phyloP scores from a whole-genome alignment of 2,113 vertebrate species.

The Myiagra hebetior region DNA sequence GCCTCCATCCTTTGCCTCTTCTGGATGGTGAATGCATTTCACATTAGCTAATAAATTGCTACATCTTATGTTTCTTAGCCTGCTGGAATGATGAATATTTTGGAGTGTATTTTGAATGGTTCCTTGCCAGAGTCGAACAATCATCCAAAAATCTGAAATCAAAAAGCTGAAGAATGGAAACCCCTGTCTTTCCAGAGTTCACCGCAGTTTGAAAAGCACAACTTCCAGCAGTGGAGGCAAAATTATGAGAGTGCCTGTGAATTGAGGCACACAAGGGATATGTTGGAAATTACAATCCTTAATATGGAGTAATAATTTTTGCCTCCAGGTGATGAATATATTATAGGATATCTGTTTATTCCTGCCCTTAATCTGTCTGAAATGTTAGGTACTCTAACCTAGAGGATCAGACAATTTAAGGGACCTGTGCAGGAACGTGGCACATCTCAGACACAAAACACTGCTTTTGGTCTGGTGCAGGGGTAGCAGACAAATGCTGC shows the following conservation, averaged over 20 bases:
- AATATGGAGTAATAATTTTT: not conserved
- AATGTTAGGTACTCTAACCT: not conserved
- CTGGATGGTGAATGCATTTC: not conserved
- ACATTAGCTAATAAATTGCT: slow-evolving; percentile 65
- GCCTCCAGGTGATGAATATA: not conserved
- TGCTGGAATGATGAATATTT: slow-evolving; percentile 67
- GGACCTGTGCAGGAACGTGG: rapidly evolving
- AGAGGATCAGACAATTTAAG: not conserved
- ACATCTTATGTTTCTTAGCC: slow-evolving; percentile 53
- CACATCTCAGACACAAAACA: not conserved
- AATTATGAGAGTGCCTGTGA: slow-evolving; percentile 1
- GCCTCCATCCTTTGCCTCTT: slow-evolving; percentile 13
- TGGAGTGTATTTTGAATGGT: slow-evolving; percentile 68
- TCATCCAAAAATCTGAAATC: slow-evolving; percentile 62
- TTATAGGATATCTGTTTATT: not conserved
- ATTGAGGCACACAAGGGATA: not conserved
- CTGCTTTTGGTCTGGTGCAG: not conserved
- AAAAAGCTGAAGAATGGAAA: slow-evolving; percentile 58
- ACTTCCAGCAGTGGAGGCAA: slow-evolving; percentile 26
- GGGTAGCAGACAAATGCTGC: not conserved
- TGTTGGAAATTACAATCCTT: not conserved
- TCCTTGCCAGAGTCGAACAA: slow-evolving; percentile 66
- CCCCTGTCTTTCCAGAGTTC: slow-evolving; percentile 29
- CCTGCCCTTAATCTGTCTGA: not conserved
- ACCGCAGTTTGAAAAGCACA: slow-evolving; percentile 33